These are phyloP conservation scores for Neolamprologus devosi DNA, from an alignment of 2,113 vertebrate species.

Conservation along the genomic window DNA sequence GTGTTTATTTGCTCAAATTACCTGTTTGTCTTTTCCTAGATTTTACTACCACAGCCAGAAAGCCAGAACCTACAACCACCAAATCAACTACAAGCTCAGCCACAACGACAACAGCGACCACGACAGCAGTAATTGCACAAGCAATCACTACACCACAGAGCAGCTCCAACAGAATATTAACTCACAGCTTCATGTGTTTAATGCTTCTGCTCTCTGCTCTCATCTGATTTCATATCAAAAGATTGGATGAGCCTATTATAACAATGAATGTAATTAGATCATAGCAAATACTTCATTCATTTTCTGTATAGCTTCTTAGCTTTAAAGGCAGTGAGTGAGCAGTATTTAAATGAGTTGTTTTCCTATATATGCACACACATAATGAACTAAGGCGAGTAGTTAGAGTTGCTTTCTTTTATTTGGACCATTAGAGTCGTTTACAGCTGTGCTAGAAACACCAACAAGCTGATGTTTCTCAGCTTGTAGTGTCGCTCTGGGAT, in stretches of 20 bases:
- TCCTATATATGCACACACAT: neutral
- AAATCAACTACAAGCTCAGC: neutral
- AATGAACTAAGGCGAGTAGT: accelerated
- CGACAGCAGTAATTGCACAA: neutral
- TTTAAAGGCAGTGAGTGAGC: neutral
- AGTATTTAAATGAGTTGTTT: neutral
- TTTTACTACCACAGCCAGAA: neutral
- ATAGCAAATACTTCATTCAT: neutral
- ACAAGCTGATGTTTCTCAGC: neutral
- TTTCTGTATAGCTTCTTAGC: neutral
- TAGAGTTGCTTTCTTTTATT: neutral
- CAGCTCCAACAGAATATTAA: neutral
- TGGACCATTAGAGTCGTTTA: accelerated
- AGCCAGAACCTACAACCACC: neutral
- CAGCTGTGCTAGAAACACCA: neutral
- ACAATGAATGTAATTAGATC: neutral
- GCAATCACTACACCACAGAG: neutral
- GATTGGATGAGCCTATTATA: neutral
- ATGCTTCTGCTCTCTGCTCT: neutral
- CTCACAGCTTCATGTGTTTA: neutral
- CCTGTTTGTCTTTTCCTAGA: neutral
- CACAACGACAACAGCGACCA: neutral
- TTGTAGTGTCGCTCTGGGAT: neutral
- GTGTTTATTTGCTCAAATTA: neutral
- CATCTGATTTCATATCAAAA: neutral